A percentile compares a stretch with the other conserved stretches of the same genome.
phyloP scores from a whole-genome alignment of 2,888 invertebrate species.

The Carcina quercana region DNA sequence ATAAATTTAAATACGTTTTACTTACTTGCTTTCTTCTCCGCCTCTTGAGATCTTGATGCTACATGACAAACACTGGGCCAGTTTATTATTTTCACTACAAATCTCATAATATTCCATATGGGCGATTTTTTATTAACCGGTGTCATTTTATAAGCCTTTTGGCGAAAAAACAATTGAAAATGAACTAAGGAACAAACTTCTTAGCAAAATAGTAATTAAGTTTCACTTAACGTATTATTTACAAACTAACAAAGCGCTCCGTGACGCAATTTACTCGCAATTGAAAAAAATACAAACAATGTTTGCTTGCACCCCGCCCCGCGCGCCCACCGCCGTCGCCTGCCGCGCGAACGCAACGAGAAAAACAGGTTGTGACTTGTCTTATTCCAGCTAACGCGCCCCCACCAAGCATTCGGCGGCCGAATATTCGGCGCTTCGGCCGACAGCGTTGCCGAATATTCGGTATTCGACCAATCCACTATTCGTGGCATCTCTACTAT shows the following conservation, averaged over 20 bases:
- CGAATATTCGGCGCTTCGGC: slow-evolving; percentile 15
- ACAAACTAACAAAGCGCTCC: slow-evolving; percentile 3
- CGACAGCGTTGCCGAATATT: slow-evolving; percentile 14
- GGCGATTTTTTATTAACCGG: slow-evolving; percentile 12
- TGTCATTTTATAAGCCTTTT: slow-evolving; percentile 11
- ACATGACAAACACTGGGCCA: slow-evolving; percentile 17
- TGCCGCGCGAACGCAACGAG: slow-evolving; percentile 3
- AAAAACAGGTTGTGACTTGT: slow-evolving; percentile 3
- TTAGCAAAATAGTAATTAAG: too few species aligned
- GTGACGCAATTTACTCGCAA: slow-evolving; percentile 6
- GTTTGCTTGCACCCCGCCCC: slow-evolving; percentile 2
- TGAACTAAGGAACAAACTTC: too few species aligned
- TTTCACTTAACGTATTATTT: too few species aligned
- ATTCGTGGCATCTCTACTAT: slow-evolving; percentile 8
- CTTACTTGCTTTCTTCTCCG: slow-evolving; percentile 16
- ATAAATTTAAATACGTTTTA: too few species aligned
- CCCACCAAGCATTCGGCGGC: slow-evolving; percentile 1
- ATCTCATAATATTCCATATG: slow-evolving; percentile 20
- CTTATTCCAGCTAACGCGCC: background rate
- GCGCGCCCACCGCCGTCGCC: slow-evolving; percentile 1
- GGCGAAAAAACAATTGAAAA: slow-evolving; percentile 11
- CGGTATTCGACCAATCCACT: slow-evolving; percentile 16
- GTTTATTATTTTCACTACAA: slow-evolving; percentile 18
- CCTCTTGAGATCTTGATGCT: slow-evolving; percentile 15
- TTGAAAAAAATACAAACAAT: slow-evolving; percentile 5